phyloP scores from a whole-genome alignment of 2,797 vertebrate species.

The Megalops cyprinoides region DNA sequence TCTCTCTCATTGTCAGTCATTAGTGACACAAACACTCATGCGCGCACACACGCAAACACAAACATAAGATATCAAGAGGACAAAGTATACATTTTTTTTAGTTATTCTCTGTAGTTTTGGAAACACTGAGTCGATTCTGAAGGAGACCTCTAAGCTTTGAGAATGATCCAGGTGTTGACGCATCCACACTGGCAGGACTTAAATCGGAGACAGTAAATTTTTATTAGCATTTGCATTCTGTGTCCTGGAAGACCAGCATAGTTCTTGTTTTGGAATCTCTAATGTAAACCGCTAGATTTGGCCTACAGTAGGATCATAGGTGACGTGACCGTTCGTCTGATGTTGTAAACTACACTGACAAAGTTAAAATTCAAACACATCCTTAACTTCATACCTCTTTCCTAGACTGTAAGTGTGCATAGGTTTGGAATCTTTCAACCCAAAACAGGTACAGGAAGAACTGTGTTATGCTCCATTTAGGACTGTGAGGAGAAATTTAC shows the following conservation, averaged over 20 bases:
- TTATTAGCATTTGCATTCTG: constrained; percentile 14
- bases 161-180: constrained; percentile 15
- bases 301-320: neutral
- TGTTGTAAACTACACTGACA: neutral
- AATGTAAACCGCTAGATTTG: neutral
- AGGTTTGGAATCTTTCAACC: neutral
- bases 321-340: neutral
- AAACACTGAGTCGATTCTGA: constrained; percentile 56
- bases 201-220: constrained; percentile 38
- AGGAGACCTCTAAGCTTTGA: constrained; percentile 44
- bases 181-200: constrained; percentile 37
- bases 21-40: neutral
- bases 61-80: neutral
- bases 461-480: neutral
- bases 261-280: neutral
- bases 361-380: neutral
- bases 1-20: neutral
- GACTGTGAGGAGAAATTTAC: neutral
- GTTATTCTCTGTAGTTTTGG: constrained; percentile 41
- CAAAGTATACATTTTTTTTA: constrained; percentile 35
- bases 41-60: neutral
- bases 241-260: neutral
- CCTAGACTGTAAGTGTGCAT: neutral
- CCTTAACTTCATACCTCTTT: neutral
- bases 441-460: neutral